phyloP scores from a whole-genome alignment of 1,140 invertebrate species.

The Leptinotarsa undecemlineata region DNA sequence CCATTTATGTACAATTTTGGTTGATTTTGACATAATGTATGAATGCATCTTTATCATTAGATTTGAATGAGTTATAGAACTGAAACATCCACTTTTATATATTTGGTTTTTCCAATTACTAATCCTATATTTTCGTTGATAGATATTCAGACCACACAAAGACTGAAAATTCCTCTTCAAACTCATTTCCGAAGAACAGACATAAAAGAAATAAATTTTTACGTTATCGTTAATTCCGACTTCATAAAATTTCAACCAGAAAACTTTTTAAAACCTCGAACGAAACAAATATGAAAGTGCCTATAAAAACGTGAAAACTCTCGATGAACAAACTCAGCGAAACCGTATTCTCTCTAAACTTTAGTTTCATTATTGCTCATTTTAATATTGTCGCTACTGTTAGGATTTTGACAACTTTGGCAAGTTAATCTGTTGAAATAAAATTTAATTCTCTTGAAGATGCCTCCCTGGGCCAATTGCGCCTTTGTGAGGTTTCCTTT shows the following conservation, averaged over 20 bases:
- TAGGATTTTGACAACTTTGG: slow-evolving; percentile 44
- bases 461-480: slow-evolving; percentile 40
- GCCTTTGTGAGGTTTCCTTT: slow-evolving; percentile 35
- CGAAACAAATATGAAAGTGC: slow-evolving; percentile 37
- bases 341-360: background rate
- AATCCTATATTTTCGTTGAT: background rate
- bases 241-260: slow-evolving; percentile 19
- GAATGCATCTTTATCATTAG: too few relatives aligned
- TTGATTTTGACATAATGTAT: too few relatives aligned
- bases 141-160: background rate
- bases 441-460: slow-evolving; percentile 43
- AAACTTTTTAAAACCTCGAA: slow-evolving; percentile 20
- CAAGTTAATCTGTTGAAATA: slow-evolving; percentile 45
- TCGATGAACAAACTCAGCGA: slow-evolving; percentile 14
- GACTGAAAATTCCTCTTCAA: background rate
- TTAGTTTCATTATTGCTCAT: slow-evolving; percentile 32
- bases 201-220: slow-evolving; percentile 6
- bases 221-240: slow-evolving; percentile 11
- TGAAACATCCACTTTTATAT: too few relatives aligned
- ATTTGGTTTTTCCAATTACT: too few relatives aligned
- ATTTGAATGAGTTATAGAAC: too few relatives aligned
- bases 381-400: slow-evolving; percentile 43
- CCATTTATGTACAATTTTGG: too few relatives aligned
- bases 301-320: slow-evolving; percentile 31
- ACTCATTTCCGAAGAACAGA: background rate